Evolutionary conservation across 2,113 vertebrate genomes (phyloP).

Genomic region (Struthio camelus): DNA sequence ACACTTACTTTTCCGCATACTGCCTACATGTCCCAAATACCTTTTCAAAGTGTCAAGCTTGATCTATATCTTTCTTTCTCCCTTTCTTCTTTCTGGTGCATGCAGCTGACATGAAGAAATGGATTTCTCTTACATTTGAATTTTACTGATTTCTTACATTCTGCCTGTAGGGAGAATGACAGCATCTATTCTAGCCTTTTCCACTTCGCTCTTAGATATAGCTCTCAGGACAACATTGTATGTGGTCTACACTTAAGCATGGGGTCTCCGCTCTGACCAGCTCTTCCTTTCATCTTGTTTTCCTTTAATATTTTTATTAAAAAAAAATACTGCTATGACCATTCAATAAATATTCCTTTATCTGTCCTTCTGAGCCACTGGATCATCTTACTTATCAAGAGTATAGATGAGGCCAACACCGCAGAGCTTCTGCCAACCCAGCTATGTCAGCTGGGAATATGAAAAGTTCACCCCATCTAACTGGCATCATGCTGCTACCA

Average conservation of each 20-base stretch:
- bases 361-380: not conserved
- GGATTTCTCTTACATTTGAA: conserved; percentile 29
- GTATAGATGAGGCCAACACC: not conserved
- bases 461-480: not conserved
- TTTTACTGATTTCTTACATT: conserved; percentile 30
- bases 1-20: not conserved
- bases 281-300: not conserved
- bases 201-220: not conserved
- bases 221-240: not conserved
- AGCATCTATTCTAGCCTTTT: not conserved
- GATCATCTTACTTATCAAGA: not conserved
- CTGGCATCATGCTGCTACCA: not conserved
- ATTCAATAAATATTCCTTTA: not conserved
- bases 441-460: not conserved
- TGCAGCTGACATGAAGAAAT: not conserved
- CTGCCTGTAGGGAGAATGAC: not conserved
- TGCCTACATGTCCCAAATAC: not conserved
- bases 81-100: not conserved
- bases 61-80: not conserved
- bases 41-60: conserved; percentile 1
- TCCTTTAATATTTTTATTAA: not conserved
- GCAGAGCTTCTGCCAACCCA: not conserved
- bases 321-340: not conserved
- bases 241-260: not conserved
- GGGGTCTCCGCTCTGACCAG: accelerated